A percentile compares a stretch with the other conserved stretches of the same genome.
Evolutionary conservation across 2,113 vertebrate species (phyloP).

Genomic region (Athene noctua): DNA sequence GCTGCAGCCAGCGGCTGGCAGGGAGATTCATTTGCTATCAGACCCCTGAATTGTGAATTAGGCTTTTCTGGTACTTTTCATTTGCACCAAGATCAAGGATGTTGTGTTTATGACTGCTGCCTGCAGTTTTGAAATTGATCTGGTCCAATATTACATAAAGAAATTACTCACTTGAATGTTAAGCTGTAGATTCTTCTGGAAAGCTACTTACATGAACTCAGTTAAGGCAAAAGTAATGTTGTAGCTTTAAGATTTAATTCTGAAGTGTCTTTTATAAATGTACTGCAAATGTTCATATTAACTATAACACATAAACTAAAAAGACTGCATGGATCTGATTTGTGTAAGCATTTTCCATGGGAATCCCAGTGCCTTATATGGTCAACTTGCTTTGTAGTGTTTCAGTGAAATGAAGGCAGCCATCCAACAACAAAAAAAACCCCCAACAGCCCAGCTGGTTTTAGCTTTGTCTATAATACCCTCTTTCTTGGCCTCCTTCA

Average conservation of each 20-base stretch:
- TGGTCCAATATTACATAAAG: not conserved
- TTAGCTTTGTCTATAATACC: conserved; percentile 65
- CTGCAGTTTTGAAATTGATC: not conserved
- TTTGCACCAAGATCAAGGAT: not conserved
- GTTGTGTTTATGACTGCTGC: not conserved
- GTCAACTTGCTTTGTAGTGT: conserved; percentile 80
- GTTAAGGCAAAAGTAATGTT: not conserved
- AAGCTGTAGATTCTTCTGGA: not conserved
- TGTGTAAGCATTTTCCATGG: conserved; percentile 79
- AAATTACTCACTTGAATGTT: not conserved
- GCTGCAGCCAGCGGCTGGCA: not conserved
- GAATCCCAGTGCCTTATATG: conserved; percentile 96
- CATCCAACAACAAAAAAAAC: conserved; percentile 68
- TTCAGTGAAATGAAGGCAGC: conserved; percentile 77
- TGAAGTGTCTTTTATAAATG: not conserved
- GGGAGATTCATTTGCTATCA: not conserved
- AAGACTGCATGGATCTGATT: conserved; percentile 64
- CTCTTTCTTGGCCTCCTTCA: conserved; percentile 67
- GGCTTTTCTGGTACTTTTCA: conserved; percentile 6
- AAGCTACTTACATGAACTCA: not conserved
- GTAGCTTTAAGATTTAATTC: not conserved
- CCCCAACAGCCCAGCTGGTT: conserved; percentile 70
- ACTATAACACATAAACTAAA: conserved; percentile 47
- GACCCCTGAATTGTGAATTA: not conserved
- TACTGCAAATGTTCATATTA: not conserved